A percentile compares a stretch with the other conserved stretches of the same genome.
phyloP scores from a whole-genome alignment of 2,797 vertebrate genomes.

The Typhlichthys subterraneus region DNA sequence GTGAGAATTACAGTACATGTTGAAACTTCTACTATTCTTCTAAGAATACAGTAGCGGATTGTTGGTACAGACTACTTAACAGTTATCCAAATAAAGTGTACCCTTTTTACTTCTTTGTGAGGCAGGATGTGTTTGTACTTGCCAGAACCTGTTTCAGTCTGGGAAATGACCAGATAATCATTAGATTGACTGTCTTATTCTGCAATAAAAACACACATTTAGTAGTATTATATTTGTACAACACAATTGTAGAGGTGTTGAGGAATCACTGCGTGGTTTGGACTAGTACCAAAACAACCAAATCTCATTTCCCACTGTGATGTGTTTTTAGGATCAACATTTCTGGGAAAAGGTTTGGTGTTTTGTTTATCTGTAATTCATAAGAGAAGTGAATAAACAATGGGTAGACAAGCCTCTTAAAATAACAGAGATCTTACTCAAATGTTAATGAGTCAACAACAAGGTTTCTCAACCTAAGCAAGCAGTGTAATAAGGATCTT shows the following conservation, averaged over 20 bases:
- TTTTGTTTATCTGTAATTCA: constrained; percentile 18
- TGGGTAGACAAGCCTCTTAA: neutral
- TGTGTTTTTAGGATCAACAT: constrained; percentile 7
- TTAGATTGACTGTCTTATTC: constrained; percentile 11
- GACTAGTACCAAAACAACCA: no score
- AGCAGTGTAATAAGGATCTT: no score
- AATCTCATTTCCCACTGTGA: no score
- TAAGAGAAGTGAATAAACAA: neutral
- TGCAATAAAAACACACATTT: constrained; percentile 1
- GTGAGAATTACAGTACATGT: constrained; percentile 72
- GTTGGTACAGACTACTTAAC: constrained; percentile 12
- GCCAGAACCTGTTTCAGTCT: constrained; percentile 48
- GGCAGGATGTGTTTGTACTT: constrained; percentile 32
- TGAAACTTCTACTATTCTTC: no score
- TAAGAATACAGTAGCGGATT: neutral
- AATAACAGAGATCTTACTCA: neutral
- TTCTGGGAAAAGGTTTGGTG: constrained; percentile 10
- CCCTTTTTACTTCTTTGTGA: constrained; percentile 26
- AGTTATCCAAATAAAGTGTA: constrained; percentile 32
- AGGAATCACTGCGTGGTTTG: no score
- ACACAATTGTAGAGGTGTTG: no score
- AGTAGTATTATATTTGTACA: neutral
- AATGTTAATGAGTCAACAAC: no score
- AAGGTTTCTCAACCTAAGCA: no score
- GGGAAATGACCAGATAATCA: constrained; percentile 34